A percentile compares a stretch with the other conserved stretches of the same genome.
Evolutionary conservation across 1,140 invertebrate genomes (phyloP).

Genomic region (Vollenhovia emeryi): DNA sequence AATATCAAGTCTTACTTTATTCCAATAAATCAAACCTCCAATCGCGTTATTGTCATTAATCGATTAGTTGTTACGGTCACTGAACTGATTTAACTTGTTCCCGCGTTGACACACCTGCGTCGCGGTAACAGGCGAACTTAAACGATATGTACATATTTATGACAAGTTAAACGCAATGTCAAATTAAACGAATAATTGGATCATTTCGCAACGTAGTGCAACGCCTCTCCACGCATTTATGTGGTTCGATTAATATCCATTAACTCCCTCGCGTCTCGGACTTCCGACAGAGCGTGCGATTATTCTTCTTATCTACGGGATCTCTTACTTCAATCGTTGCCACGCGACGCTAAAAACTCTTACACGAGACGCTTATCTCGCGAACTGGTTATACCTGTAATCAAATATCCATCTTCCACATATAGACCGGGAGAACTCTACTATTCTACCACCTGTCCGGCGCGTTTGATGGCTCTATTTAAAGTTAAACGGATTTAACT

Average conservation of each 20-base stretch:
- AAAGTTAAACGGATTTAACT: not conserved
- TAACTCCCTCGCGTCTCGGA: not conserved
- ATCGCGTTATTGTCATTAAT: not conserved
- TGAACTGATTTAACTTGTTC: constrained; percentile 5
- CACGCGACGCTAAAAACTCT: not conserved
- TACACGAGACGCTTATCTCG: not conserved
- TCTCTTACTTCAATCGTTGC: not conserved
- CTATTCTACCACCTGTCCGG: not conserved
- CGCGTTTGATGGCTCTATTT: not conserved
- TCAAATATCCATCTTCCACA: not conserved
- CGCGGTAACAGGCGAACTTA: not conserved
- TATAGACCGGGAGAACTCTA: not conserved
- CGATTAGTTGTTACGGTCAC: not conserved
- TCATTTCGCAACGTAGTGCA: constrained; percentile 3
- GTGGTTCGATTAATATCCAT: constrained; percentile 22
- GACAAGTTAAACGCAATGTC: constrained; percentile 16
- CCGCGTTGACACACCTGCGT: not conserved
- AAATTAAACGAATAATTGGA: constrained; percentile 41
- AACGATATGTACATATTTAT: constrained; percentile 39
- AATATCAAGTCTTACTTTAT: not conserved
- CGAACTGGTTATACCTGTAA: not conserved
- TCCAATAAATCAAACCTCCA: not conserved
- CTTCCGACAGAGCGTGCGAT: constrained; percentile 4
- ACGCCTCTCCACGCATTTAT: constrained; percentile 5
- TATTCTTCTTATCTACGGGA: constrained; percentile 6